phyloP scores from a whole-genome alignment of 2,113 vertebrate species.

The Micronisus gabar region DNA sequence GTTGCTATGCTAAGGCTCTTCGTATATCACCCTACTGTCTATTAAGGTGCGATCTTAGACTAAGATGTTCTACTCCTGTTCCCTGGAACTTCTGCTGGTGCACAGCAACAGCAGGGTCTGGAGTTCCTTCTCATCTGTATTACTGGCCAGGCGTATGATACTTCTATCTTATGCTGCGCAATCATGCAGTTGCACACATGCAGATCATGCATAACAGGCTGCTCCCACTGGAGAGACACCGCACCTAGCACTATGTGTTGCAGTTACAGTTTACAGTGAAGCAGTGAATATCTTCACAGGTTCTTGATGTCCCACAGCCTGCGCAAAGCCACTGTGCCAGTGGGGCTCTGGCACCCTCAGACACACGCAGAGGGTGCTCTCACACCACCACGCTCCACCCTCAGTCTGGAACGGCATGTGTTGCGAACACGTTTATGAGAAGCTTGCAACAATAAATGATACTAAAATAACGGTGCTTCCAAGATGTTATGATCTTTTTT shows the following conservation, averaged over 20 bases:
- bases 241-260: rapidly evolving
- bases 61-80: background rate
- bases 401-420: background rate
- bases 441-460: background rate
- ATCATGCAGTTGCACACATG: background rate
- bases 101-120: background rate
- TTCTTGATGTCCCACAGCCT: background rate
- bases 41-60: background rate
- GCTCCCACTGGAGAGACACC: background rate
- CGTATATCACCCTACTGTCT: background rate
- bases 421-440: background rate
- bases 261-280: background rate
- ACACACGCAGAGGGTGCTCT: background rate
- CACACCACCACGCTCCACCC: rapidly evolving
- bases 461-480: background rate
- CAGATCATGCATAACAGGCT: rapidly evolving
- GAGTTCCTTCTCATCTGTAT: background rate
- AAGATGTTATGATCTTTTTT: background rate
- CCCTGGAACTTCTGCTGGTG: background rate
- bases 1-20: background rate
- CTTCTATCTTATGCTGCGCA: background rate
- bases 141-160: background rate
- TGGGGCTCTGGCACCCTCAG: background rate
- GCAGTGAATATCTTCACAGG: background rate
- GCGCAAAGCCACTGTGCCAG: background rate